A percentile compares a stretch with the other conserved stretches of the same genome.
phyloP scores from a whole-genome alignment of 2,888 invertebrate species.

The Sisyra nigra region DNA sequence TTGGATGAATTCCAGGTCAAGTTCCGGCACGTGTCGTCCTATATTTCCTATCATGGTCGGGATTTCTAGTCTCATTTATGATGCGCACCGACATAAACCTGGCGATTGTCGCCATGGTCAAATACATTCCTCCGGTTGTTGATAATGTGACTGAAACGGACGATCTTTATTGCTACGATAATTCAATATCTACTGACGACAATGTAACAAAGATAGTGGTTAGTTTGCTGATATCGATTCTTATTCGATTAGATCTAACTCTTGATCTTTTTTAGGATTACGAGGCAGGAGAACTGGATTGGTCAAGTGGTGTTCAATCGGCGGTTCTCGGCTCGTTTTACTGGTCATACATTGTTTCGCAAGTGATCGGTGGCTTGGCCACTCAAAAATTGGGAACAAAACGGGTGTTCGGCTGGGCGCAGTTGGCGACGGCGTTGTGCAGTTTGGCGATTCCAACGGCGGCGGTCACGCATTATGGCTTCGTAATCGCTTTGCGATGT shows the following conservation, averaged over 20 bases:
- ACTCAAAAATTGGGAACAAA: constrained; percentile 57
- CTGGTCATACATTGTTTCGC: constrained; percentile 57
- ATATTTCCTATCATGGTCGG: constrained; percentile 54
- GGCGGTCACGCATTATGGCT: constrained; percentile 40
- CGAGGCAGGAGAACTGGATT: constrained; percentile 40
- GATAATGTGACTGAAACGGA: constrained; percentile 16
- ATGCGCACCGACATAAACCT: constrained; percentile 60
- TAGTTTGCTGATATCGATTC: not conserved
- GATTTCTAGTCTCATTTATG: constrained; percentile 59
- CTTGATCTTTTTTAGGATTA: constrained; percentile 20
- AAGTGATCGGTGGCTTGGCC: constrained; percentile 49
- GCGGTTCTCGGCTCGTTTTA: constrained; percentile 51
- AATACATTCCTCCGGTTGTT: constrained; percentile 17
- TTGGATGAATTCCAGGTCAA: constrained; percentile 20
- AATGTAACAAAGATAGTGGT: not conserved
- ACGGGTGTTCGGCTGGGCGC: constrained; percentile 51
- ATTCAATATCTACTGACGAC: constrained; percentile 11
- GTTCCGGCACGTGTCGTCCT: constrained; percentile 52
- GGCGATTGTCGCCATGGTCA: constrained; percentile 51
- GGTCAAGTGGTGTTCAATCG: constrained; percentile 46
- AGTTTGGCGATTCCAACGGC: constrained; percentile 48
- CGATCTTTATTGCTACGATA: constrained; percentile 20
- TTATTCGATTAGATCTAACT: not conserved
- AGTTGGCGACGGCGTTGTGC: constrained; percentile 48
- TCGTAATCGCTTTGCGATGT: constrained; percentile 43